A percentile compares a stretch with the other conserved stretches of the same genome.
Evolutionary conservation across 2,113 vertebrate species (phyloP).

Genomic region (Cercopithecus mona): DNA sequence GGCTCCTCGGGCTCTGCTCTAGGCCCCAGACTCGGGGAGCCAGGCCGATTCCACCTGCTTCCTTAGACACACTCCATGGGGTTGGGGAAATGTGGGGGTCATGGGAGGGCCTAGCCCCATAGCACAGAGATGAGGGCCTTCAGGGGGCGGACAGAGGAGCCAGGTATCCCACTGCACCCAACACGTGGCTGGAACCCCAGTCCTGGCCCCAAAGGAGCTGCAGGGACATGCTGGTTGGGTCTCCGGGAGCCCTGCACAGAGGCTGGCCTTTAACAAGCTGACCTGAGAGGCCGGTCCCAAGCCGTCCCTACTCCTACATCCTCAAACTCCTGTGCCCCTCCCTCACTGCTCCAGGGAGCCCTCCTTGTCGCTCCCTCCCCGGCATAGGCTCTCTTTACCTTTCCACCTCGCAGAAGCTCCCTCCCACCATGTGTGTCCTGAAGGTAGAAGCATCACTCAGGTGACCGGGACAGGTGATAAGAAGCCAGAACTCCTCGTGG

Average conservation of each 20-base stretch:
- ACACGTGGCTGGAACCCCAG: accelerated
- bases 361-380: too few relatives aligned
- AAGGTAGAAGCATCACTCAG: not conserved
- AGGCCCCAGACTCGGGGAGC: not conserved
- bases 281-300: not conserved
- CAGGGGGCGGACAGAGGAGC: not conserved
- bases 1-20: accelerated
- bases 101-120: not conserved
- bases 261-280: not conserved
- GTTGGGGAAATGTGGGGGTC: accelerated
- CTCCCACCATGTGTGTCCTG: not conserved
- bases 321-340: not conserved
- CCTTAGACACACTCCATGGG: not conserved
- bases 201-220: not conserved
- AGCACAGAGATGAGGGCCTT: too few relatives aligned
- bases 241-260: not conserved
- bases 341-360: not conserved
- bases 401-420: not conserved
- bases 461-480: not conserved
- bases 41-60: not conserved
- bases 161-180: accelerated
- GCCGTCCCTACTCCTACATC: not conserved
- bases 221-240: accelerated
- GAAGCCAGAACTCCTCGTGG: too few relatives aligned
- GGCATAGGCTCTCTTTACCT: too few relatives aligned